Percentiles rank a stretch among this genome's conserved stretches.
Evolutionary conservation across 2,113 vertebrate genomes (phyloP).

Genomic region (Notothenia rossii): DNA sequence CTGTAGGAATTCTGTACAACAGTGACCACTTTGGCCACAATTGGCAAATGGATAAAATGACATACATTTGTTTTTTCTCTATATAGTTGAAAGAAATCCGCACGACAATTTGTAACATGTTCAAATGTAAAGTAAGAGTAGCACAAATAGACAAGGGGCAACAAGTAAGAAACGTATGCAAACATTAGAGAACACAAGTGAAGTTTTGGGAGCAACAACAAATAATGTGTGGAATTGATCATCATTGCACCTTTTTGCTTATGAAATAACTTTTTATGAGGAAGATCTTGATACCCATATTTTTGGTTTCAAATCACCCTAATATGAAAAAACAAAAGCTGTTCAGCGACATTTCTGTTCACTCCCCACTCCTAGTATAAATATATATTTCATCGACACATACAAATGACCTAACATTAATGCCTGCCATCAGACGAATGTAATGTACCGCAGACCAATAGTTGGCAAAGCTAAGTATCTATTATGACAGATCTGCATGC

Average conservation of each 20-base stretch:
- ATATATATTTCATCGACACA: background rate
- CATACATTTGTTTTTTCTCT: background rate
- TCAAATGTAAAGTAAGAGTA: background rate
- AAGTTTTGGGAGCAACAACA: too few relatives aligned
- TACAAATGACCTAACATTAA: too few relatives aligned
- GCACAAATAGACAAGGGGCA: background rate
- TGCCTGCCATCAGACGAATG: background rate
- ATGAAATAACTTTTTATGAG: background rate
- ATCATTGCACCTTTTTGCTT: background rate
- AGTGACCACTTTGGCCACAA: background rate
- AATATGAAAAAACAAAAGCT: too few relatives aligned
- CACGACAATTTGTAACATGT: background rate
- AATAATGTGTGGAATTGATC: background rate
- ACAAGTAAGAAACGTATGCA: background rate
- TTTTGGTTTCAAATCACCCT: too few relatives aligned
- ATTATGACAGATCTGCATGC: background rate
- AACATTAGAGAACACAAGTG: background rate
- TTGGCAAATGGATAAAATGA: background rate
- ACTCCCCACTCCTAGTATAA: too few relatives aligned
- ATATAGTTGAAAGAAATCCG: background rate
- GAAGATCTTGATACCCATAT: too few relatives aligned
- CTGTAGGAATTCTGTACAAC: too few relatives aligned
- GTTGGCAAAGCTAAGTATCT: background rate
- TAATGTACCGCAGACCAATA: conserved; percentile 7
- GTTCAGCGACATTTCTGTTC: too few relatives aligned